Conservation (phyloP, 2,113 vertebrate genomes). For the Oriolus oriolus region DNA sequence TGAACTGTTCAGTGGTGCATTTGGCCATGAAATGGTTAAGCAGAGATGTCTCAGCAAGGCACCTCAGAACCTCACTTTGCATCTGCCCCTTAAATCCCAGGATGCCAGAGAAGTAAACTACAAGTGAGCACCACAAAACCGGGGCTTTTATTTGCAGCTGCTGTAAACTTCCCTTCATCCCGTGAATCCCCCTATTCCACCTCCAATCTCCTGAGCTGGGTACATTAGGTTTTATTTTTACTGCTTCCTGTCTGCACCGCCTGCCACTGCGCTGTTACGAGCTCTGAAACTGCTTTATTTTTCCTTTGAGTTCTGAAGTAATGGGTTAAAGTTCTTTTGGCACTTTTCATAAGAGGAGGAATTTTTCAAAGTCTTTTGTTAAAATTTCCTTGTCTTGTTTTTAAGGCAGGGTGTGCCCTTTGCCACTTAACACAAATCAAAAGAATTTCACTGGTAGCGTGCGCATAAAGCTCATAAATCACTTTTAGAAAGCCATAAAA, state of each 20-base stretch:
- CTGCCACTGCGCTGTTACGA: not conserved
- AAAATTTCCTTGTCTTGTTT: constrained; percentile 45
- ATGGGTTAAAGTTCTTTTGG: constrained; percentile 46
- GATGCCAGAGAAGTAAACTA: not conserved
- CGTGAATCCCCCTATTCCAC: not conserved
- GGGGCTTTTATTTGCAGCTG: not conserved
- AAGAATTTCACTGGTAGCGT: constrained; percentile 19
- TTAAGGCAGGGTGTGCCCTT: constrained; percentile 53
- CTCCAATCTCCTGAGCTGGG: not conserved
- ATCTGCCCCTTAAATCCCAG: not conserved
- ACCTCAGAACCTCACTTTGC: not conserved
- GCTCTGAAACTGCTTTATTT: not conserved
- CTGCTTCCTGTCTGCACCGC: not conserved
- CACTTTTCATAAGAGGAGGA: not conserved
- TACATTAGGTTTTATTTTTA: not conserved
- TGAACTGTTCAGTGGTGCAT: not conserved
- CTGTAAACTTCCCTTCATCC: not conserved
- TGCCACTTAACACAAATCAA: constrained; percentile 47
- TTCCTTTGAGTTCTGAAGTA: not conserved
- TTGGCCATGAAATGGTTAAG: not conserved
- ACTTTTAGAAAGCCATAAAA: constrained; percentile 57
- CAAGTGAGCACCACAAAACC: not conserved
- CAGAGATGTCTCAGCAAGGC: not conserved
- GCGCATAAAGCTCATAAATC: constrained; percentile 26
- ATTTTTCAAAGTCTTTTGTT: constrained; percentile 51